phyloP scores from a whole-genome alignment of 2,113 vertebrate species.

The Struthidea cinerea region DNA sequence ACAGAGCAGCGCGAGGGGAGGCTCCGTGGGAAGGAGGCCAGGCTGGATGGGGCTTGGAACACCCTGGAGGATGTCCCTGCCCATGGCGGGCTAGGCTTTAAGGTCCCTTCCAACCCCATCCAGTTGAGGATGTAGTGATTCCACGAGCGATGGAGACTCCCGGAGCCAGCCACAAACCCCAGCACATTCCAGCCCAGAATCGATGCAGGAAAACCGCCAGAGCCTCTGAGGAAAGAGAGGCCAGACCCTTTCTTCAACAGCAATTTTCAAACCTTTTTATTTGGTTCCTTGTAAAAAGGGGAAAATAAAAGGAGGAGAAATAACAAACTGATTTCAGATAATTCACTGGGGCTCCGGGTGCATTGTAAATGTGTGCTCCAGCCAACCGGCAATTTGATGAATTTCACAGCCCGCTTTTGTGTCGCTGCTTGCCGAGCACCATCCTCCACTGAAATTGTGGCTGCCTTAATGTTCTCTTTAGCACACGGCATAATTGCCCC shows the following conservation, averaged over 20 bases:
- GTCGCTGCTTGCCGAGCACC: constrained; percentile 14
- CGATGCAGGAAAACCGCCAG: neutral
- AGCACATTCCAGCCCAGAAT: neutral
- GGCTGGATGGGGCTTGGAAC: neutral
- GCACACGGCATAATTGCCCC: constrained; percentile 36
- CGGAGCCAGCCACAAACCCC: neutral
- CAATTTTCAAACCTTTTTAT: constrained; percentile 50
- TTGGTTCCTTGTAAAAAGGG: constrained; percentile 26
- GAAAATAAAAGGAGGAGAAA: constrained; percentile 19
- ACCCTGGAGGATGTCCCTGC: neutral
- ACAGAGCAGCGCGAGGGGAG: neutral
- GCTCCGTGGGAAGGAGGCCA: neutral
- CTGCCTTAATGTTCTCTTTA: constrained; percentile 49
- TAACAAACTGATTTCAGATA: constrained; percentile 50
- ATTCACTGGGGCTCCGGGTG: neutral
- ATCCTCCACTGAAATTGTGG: neutral
- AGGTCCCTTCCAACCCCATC: neutral
- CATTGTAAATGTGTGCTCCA: constrained; percentile 32
- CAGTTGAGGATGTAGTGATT: neutral
- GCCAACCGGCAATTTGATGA: constrained; percentile 45
- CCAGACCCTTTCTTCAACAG: neutral
- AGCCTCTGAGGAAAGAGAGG: neutral
- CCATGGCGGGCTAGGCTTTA: neutral
- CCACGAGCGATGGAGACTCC: neutral
- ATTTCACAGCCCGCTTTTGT: constrained; percentile 53